Conservation (phyloP, 2,888 invertebrate species). For the Conops quadrifasciatus region DNA sequence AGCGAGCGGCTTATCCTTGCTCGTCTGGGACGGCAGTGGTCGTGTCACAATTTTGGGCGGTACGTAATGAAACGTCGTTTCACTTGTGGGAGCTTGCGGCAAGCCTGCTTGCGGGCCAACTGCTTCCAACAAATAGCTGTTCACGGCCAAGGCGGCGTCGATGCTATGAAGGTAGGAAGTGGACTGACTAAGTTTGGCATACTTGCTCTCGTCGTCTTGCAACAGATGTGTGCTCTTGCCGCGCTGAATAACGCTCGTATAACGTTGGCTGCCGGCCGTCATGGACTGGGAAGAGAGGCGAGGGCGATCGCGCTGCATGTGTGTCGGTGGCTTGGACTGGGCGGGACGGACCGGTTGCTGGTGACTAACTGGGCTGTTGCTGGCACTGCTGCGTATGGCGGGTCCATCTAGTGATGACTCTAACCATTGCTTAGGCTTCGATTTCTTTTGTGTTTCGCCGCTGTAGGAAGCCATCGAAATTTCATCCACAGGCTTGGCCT, state of each 20-base stretch:
- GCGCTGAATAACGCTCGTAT: conserved; percentile 30
- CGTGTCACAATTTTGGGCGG: conserved; percentile 33
- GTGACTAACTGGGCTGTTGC: background rate
- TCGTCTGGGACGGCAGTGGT: conserved; percentile 30
- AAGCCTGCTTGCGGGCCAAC: conserved; percentile 15
- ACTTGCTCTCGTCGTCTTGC: conserved; percentile 51
- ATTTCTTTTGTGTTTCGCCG: conserved; percentile 58
- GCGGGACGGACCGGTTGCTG: conserved; percentile 33
- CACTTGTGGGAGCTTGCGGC: conserved; percentile 23
- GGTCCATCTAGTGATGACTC: conserved; percentile 65
- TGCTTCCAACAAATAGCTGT: conserved; percentile 1
- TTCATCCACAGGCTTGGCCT: conserved; percentile 54
- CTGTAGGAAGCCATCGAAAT: conserved; percentile 60
- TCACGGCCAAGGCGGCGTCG: conserved; percentile 47
- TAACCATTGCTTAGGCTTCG: conserved; percentile 63
- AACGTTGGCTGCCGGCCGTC: conserved; percentile 41
- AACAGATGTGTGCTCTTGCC: conserved; percentile 42
- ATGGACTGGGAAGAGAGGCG: conserved; percentile 64
- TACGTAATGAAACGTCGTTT: background rate
- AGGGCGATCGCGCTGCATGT: conserved; percentile 47
- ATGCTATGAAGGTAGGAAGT: conserved; percentile 61
- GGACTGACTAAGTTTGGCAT: conserved; percentile 60
- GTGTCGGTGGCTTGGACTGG: conserved; percentile 41
- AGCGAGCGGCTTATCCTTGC: conserved; percentile 41
- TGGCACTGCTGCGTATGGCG: conserved; percentile 42